Evolutionary conservation across 1,140 invertebrate genomes (phyloP), one percentile per base, ranked within the genome.

Genomic region (Trichoplusia ni): DNA sequence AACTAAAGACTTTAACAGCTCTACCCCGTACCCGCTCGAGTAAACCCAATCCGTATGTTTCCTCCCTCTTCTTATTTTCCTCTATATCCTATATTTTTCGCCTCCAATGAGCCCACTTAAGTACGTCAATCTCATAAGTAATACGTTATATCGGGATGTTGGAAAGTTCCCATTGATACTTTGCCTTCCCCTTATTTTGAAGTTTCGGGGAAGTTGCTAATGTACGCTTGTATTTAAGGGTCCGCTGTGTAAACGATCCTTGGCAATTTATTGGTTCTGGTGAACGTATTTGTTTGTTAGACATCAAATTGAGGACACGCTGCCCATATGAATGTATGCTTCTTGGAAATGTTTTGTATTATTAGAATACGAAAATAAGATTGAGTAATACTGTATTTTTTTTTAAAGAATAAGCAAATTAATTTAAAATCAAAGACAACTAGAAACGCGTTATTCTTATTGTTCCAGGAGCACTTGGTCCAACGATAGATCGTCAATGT

Each of bases 21-120:
- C 1, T 11, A 37, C 3, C 3, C n/a, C n/a, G 19, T 11, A 25
- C 19, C 11, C 31, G 18, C 8, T 13, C 3, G 21, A n/a, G 19
- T 8, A 3, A 4, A 21, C 11, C 13, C 0, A 31, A 27, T 14
- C 23, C 5, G 11, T 47, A 47, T 47, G n/a, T 47, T 29, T 35
- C 2, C 16, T 19, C 47, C 16, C 4, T 0, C 13, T 6, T 23
- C 11, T 14, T 1, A 19, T 37, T 38, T 54, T 35, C 51, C 21
- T 25, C 19, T n/a, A 54, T 54, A 37, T 54, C 2, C 40, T 38
- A 38, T 54, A 37, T 40, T 56, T 56, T 38, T 38, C 23, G 21
- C 51, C 35, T 40, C 13, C 51, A 56, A 27, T 25, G 21, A 56
- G 18, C 21, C 27, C n/a, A 38, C 13, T 56, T 40, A 40, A 40